Conservation (phyloP, 2,113 vertebrate species). For the Tyto alba region DNA sequence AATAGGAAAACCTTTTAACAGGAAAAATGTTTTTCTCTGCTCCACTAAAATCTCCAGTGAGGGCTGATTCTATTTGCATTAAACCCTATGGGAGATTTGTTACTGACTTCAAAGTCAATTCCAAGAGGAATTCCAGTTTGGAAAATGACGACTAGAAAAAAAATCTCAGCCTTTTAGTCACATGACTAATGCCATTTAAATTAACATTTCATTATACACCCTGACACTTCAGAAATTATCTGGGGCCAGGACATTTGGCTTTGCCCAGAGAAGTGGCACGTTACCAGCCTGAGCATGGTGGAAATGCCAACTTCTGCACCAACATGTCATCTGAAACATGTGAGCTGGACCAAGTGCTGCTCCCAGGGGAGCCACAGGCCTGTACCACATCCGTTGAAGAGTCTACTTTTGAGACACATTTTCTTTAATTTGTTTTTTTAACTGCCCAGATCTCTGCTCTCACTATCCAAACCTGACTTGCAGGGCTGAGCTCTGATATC, state of each 20-base stretch:
- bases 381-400: too few species aligned
- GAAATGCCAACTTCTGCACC: background rate
- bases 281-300: background rate
- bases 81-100: background rate
- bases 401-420: background rate
- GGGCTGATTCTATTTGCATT: background rate
- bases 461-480: background rate
- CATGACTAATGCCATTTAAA: background rate
- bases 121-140: background rate
- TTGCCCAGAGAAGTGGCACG: background rate
- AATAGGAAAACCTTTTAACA: constrained; percentile 42
- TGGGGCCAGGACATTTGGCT: background rate
- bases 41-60: background rate
- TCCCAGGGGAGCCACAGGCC: background rate
- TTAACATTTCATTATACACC: background rate
- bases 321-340: background rate
- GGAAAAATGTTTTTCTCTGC: constrained; percentile 33
- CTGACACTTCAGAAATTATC: background rate
- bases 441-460: background rate
- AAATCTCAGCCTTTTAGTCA: background rate
- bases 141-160: background rate
- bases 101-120: constrained; percentile 24
- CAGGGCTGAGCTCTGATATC: background rate
- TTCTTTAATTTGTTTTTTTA: background rate
- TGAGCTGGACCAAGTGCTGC: background rate